These are phyloP conservation scores for Elephantulus edwardii DNA, from an alignment of 2,113 vertebrate genomes.

Conservation along the genomic window DNA sequence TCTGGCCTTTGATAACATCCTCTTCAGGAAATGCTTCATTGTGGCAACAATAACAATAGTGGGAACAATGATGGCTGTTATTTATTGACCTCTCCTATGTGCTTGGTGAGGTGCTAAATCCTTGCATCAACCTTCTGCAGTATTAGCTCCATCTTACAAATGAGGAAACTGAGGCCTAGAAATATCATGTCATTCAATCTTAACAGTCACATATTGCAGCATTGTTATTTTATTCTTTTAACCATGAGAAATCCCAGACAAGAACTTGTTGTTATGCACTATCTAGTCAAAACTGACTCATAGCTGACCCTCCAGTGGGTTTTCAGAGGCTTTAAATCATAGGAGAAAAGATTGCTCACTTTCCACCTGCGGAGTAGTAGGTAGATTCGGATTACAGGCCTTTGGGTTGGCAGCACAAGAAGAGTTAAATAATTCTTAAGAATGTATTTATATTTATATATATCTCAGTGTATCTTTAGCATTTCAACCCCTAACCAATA, in stretches of 20 bases:
- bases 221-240: conserved; percentile 11
- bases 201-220: not conserved
- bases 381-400: no score
- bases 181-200: conserved; percentile 46
- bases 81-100: not conserved
- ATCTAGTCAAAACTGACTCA: no score
- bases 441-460: not conserved
- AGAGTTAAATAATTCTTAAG: not conserved
- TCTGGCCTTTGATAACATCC: not conserved
- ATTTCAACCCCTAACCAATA: no score
- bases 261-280: not conserved
- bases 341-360: no score
- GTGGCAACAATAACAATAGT: not conserved
- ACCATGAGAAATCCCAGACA: not conserved
- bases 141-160: not conserved
- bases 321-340: no score
- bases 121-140: conserved; percentile 9
- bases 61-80: not conserved
- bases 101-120: not conserved
- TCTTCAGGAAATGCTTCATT: not conserved
- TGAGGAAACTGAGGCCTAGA: conserved; percentile 49
- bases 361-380: no score
- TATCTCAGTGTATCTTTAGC: not conserved
- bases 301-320: no score
- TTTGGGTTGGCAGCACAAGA: no score